A percentile compares a stretch with the other conserved stretches of the same genome.
phyloP scores from a whole-genome alignment of 2,797 vertebrate genomes.

The Poecilia picta region DNA sequence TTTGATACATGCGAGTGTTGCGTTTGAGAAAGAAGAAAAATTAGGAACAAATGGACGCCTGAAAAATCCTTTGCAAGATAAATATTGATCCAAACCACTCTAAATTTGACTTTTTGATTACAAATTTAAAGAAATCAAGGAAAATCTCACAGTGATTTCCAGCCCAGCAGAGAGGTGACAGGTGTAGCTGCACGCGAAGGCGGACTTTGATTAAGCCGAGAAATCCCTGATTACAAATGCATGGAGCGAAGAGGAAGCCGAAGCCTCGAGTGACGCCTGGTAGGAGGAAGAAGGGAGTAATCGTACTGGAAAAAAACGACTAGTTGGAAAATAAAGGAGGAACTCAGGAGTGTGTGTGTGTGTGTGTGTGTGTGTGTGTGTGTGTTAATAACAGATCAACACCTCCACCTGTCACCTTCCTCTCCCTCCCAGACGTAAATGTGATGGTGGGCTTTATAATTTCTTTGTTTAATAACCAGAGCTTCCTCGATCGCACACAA shows the following conservation, averaged over 20 bases:
- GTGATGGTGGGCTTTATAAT: slow-evolving; percentile 60
- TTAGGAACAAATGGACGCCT: not conserved
- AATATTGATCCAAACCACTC: not conserved
- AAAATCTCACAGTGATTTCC: not conserved
- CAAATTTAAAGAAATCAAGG: not conserved
- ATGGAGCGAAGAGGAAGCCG: slow-evolving; percentile 13
- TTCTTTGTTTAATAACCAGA: slow-evolving; percentile 53
- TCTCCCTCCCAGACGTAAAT: slow-evolving; percentile 54
- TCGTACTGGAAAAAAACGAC: not conserved
- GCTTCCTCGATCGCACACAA: slow-evolving; percentile 39
- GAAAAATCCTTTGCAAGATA: not conserved
- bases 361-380: slow-evolving; percentile 16
- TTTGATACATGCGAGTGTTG: too few species aligned
- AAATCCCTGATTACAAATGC: slow-evolving; percentile 69
- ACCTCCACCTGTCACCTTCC: slow-evolving; percentile 24
- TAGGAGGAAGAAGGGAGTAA: slow-evolving; percentile 20
- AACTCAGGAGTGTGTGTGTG: slow-evolving; percentile 16
- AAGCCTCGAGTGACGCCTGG: slow-evolving; percentile 10
- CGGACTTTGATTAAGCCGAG: slow-evolving; percentile 65
- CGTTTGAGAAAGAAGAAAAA: not conserved
- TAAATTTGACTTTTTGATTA: not conserved
- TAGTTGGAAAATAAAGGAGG: not conserved
- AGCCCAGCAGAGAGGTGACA: slow-evolving; percentile 17
- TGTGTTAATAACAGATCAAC: slow-evolving; percentile 58
- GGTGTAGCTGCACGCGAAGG: slow-evolving; percentile 31